Conservation (phyloP, 2,113 vertebrate genomes). For the Jacana jacana region DNA sequence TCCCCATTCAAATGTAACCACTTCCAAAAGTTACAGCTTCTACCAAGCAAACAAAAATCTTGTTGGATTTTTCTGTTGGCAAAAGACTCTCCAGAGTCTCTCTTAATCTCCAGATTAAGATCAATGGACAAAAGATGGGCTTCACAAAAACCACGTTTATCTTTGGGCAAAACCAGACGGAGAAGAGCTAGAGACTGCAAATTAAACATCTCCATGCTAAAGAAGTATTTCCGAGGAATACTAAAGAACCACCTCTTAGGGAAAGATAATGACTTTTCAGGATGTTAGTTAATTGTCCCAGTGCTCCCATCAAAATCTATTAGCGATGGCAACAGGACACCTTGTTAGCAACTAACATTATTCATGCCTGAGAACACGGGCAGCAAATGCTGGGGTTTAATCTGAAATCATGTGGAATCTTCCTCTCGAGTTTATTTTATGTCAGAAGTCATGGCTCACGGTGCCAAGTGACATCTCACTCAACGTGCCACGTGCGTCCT, state of each 20-base stretch:
- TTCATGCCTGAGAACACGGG: background rate
- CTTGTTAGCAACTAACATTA: background rate
- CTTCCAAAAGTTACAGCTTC: background rate
- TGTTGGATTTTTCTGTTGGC: background rate
- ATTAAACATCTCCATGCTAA: background rate
- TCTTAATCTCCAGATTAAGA: background rate
- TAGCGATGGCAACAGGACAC: background rate
- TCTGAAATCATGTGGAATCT: background rate
- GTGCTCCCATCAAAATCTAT: constrained; percentile 12
- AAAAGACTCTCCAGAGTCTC: background rate
- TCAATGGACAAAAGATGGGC: background rate
- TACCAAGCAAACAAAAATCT: background rate
- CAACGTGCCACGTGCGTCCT: background rate
- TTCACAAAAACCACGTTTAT: background rate
- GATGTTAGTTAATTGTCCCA: constrained; percentile 15
- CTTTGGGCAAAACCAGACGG: background rate
- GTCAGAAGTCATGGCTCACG: background rate
- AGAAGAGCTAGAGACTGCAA: background rate
- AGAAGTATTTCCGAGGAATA: background rate
- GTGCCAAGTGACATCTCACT: background rate
- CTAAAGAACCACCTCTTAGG: background rate
- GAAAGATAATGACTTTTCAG: constrained; percentile 4
- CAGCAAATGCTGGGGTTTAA: background rate
- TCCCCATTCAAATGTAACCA: background rate
- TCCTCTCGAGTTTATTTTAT: background rate